phyloP scores from a whole-genome alignment of 1,140 invertebrate genomes.

The Neodiprion virginianus region DNA sequence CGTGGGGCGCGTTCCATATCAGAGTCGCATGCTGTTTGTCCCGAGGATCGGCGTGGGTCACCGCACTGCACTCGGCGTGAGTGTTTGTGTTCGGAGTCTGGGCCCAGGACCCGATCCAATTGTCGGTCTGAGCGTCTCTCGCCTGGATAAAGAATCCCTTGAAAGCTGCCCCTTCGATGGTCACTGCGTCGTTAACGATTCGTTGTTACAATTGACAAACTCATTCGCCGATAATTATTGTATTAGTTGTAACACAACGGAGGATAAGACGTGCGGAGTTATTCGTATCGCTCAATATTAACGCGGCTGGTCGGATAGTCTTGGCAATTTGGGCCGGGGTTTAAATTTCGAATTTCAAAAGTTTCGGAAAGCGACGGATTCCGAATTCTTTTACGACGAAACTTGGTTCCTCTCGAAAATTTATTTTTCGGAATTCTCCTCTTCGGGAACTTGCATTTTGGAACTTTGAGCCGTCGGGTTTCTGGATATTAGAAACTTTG shows the following conservation, averaged over 20 bases:
- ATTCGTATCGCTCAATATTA: conserved; percentile 24
- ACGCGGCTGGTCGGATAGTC: conserved; percentile 25
- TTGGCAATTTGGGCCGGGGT: no score
- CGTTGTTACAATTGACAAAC: no score
- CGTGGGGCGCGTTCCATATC: conserved; percentile 75
- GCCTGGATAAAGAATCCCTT: conserved; percentile 84
- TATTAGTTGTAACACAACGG: no score
- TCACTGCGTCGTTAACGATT: conserved; percentile 57
- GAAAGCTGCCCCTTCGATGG: conserved; percentile 68
- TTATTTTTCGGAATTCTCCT: no score
- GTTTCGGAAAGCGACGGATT: no score
- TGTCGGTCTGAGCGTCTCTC: conserved; percentile 70
- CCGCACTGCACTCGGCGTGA: conserved; percentile 78
- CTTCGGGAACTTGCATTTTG: no score
- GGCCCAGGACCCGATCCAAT: conserved; percentile 77
- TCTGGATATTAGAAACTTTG: no score
- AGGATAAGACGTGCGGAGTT: conserved; percentile 17
- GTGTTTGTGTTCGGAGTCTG: conserved; percentile 75
- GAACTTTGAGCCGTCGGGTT: no score
- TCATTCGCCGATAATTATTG: no score
- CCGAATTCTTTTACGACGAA: no score
- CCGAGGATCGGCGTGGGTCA: conserved; percentile 80
- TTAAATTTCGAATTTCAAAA: no score
- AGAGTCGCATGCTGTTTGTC: conserved; percentile 76
- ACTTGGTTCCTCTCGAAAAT: no score